Conservation (phyloP, 2,113 vertebrate species). For the Mesitornis unicolor region DNA sequence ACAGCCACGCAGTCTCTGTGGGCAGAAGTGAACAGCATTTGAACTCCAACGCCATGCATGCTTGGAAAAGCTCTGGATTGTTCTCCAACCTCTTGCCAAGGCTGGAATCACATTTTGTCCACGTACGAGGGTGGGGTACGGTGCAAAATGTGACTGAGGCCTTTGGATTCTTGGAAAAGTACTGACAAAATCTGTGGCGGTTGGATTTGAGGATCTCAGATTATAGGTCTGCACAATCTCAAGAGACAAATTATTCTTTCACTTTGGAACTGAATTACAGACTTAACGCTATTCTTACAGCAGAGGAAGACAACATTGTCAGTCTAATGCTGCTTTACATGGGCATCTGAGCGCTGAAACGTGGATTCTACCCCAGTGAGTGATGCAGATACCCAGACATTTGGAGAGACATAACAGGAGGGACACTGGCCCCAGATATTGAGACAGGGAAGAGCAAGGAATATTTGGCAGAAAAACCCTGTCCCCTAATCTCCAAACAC, state of each 20-base stretch:
- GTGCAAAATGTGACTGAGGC: neutral
- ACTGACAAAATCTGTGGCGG: neutral
- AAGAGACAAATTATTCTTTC: neutral
- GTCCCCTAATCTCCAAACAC: neutral
- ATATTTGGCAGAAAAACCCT: neutral
- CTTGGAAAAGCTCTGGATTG: neutral
- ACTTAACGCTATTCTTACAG: neutral
- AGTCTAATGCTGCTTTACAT: neutral
- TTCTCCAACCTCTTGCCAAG: neutral
- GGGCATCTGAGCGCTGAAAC: neutral
- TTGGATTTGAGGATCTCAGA: neutral
- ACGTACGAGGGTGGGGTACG: accelerated
- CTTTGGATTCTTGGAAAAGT: neutral
- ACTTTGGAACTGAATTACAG: neutral
- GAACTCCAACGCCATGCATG: neutral
- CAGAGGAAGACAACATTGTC: neutral
- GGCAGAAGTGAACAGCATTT: neutral
- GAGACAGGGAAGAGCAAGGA: too few relatives aligned
- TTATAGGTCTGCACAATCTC: neutral
- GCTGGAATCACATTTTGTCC: neutral
- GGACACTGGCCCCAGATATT: neutral
- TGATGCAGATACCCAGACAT: neutral
- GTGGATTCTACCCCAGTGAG: neutral
- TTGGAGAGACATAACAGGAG: neutral
- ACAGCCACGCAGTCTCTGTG: neutral